Evolutionary conservation across 2,797 vertebrate species (phyloP), one percentile per base, ranked within the genome.

Genomic region (Intellagama lesueurii): DNA sequence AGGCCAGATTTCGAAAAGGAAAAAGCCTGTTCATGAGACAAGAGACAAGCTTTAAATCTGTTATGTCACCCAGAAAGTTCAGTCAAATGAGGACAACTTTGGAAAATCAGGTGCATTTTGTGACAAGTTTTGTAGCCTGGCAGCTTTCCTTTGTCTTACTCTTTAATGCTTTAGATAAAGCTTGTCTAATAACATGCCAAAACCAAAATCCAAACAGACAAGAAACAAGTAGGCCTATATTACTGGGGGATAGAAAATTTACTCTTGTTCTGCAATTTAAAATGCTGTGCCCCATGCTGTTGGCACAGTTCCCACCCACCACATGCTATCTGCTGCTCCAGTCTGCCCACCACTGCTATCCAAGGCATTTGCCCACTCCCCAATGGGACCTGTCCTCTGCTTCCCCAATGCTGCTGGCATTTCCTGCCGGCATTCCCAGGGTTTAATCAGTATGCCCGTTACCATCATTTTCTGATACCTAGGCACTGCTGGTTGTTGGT

Each of bases 71-170:
- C 84, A 64, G 91, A 90, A 85, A 76, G 76, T 90, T 90, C 76
- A 73, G 94, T 75, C 75, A 94, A 91, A 90, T 83, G 91, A 91
- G 91, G 90, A 88, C 72, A 86, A 60, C 82, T 91, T 64, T 90
- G 83, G 76, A 91, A 90, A 88, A 40, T 28, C 72, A 85, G 90
- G 88, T 88, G 89, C 75, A 72, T 91, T 77, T 90, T 88, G 79
- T 70, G 24, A 44, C 0, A 1, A 64, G 89, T 80, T 40, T 76
- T 47, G 66, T 17, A 52, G 35, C 86, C 91, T 66, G 90, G 89
- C 76, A 88, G 87, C 83, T 19, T 88, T 82, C 66, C 70, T 82
- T 88, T 88, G 40, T 83, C 30, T 47, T 66, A 49, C 28, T n/a
- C 40, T 75, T 82, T 22, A 47, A 47, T 66, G 87, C 87, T 83